Evolutionary conservation across 2,113 vertebrate genomes (phyloP), one percentile per base, ranked within the genome.

Genomic region (Oenanthe oenanthe): DNA sequence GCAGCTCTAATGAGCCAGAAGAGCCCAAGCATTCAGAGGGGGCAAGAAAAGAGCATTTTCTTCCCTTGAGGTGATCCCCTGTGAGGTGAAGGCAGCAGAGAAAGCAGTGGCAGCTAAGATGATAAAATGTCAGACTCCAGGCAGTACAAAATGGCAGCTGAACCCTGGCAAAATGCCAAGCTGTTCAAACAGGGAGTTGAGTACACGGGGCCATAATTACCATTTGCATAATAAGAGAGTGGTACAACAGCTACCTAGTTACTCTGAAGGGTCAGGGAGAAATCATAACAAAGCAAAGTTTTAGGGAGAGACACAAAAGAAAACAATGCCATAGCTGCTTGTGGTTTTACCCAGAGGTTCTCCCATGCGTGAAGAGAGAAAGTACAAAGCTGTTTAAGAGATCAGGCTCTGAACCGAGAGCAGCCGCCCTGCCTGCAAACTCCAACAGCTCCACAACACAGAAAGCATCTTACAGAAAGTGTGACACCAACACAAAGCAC

Each of bases 111-210:
- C 61, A 92, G 89, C 61, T 88, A 91, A 85, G 89, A 87, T 53
- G 78, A 95, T 82, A 96, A 97, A 95, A 96, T 93, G 89, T 96
- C 95, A 95, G 93, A 32, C 63, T 97, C n/a, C 58, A 38, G 6
- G 92, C 92, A 92, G 60, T 82, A 96, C 63, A 88, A 96, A 97
- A 96, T 96, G 93, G 96, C 88, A 94, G 95, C 92, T 77, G 92
- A 92, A 80, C 51, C 67, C 71, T 97, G 96, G 95, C 92, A 0
- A 73, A 94, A 66, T 0, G 93, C 94, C 94, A 96, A 80, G 82
- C 82, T 58, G 74, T 6, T 79, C 89, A 40, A 79, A 73, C 54
- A 47, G 66, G 19, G 73, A 84, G 88, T 58, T 21, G 70, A 76
- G 73, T 28, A 70, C 87, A 88, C 1, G 2, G 75, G 57, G 18